phyloP scores from a whole-genome alignment of 2,888 invertebrate species.

The Diabrotica balteata region DNA sequence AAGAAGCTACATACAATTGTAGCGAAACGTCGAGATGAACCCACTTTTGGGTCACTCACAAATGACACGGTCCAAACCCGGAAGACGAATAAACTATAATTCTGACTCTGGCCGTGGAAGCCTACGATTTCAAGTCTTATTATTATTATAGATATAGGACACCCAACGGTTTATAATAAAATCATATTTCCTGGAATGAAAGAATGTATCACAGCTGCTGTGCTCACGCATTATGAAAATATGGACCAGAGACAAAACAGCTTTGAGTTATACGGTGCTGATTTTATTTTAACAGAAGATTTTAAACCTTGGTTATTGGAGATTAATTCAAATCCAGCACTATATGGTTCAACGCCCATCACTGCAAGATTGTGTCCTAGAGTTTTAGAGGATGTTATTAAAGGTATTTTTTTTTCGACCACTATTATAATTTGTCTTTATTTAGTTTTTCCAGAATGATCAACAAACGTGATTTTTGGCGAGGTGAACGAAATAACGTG shows the following conservation, averaged over 20 bases:
- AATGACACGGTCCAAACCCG: too few species aligned
- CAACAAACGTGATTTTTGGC: too few species aligned
- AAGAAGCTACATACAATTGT: too few species aligned
- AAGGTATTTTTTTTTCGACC: conserved; percentile 66
- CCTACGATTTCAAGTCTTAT: too few species aligned
- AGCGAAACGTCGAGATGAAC: too few species aligned
- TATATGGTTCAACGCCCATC: conserved; percentile 81
- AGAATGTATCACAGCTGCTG: conserved; percentile 79
- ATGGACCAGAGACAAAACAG: conserved; percentile 74
- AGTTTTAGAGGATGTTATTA: conserved; percentile 84
- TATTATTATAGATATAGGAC: conserved; percentile 60
- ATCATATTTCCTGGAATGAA: conserved; percentile 86
- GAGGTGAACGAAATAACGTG: too few species aligned
- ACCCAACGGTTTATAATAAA: conserved; percentile 71
- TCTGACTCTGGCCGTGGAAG: too few species aligned
- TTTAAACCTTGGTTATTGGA: conserved; percentile 90
- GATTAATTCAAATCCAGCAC: conserved; percentile 89
- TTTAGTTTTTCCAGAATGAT: too few species aligned
- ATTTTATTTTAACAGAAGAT: conserved; percentile 88
- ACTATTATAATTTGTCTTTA: too few species aligned
- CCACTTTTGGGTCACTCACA: too few species aligned
- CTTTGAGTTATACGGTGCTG: conserved; percentile 91
- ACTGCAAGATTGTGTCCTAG: conserved; percentile 83
- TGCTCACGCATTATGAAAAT: conserved; percentile 80
- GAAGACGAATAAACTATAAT: too few species aligned